Conservation (phyloP, 2,113 vertebrate species). For the Bostrychus sinensis region DNA sequence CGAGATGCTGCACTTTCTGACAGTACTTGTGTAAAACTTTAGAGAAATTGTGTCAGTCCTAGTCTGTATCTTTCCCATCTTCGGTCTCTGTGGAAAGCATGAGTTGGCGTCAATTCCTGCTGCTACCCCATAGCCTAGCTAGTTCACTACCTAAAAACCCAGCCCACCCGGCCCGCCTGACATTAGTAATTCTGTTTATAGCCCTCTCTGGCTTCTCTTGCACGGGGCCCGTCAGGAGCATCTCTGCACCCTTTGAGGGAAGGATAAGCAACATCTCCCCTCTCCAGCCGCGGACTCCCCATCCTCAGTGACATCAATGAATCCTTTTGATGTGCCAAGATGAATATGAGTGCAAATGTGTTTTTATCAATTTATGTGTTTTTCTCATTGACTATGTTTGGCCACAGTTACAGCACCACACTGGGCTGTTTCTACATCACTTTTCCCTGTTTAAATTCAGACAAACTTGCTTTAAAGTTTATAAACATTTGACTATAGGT, state of each 20-base stretch:
- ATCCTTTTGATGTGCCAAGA: constrained; percentile 80
- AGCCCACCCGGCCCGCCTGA: constrained; percentile 70
- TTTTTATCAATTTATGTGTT: constrained; percentile 80
- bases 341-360: constrained; percentile 78
- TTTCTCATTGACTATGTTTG: constrained; percentile 68
- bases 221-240: constrained; percentile 77
- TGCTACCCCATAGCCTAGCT: constrained; percentile 69
- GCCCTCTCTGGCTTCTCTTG: constrained; percentile 76
- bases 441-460: constrained; percentile 35
- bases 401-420: constrained; percentile 38
- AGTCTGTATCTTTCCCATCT: constrained; percentile 68
- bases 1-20: constrained; percentile 25
- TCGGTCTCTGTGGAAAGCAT: constrained; percentile 75
- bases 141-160: constrained; percentile 73
- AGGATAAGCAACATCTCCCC: constrained; percentile 76
- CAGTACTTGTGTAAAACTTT: constrained; percentile 56
- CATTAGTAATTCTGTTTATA: constrained; percentile 87
- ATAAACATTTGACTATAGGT: constrained; percentile 36
- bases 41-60: constrained; percentile 79
- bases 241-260: constrained; percentile 80
- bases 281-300: constrained; percentile 71
- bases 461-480: constrained; percentile 29
- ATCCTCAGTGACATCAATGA: constrained; percentile 81
- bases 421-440: constrained; percentile 29
- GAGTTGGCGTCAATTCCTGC: constrained; percentile 75